Percentiles rank a stretch among this genome's conserved stretches.
Conservation (phyloP, 2,113 vertebrate species). For the Percina caprodes region DNA sequence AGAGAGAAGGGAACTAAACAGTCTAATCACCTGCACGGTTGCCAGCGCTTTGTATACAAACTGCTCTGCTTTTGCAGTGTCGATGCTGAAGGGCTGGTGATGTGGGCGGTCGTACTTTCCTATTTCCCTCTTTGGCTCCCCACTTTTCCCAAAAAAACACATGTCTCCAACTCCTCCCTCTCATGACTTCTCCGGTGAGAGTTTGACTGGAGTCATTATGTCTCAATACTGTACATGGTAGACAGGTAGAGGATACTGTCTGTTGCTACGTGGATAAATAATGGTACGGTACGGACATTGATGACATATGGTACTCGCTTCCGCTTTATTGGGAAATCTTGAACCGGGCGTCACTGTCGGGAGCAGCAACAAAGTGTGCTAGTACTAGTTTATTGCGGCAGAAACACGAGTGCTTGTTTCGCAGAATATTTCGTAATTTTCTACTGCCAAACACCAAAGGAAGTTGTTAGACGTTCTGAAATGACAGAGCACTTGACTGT, state of each 20-base stretch:
- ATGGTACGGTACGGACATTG: background rate
- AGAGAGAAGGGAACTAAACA: constrained; percentile 8
- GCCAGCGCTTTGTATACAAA: background rate
- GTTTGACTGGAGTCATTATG: constrained; percentile 41
- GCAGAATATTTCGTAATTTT: constrained; percentile 23
- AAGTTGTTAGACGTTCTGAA: background rate
- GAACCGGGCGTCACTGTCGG: background rate
- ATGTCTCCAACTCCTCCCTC: constrained; percentile 67
- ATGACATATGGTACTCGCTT: background rate
- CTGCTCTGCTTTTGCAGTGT: background rate
- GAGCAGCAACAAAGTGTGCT: background rate
- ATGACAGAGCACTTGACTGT: constrained; percentile 40
- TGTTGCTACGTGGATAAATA: too few relatives aligned
- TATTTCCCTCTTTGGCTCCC: constrained; percentile 43
- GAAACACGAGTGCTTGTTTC: background rate
- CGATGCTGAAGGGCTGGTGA: background rate
- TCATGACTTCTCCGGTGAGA: constrained; percentile 28
- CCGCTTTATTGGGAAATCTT: background rate
- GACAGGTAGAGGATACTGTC: background rate
- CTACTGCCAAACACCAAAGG: background rate
- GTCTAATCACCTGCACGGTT: background rate
- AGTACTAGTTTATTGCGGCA: constrained; percentile 5
- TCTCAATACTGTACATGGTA: constrained; percentile 7
- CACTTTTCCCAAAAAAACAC: constrained; percentile 59
- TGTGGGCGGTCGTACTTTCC: constrained; percentile 22